Evolutionary conservation across 2,888 invertebrate species (phyloP).

Genomic region (Busseola fusca): DNA sequence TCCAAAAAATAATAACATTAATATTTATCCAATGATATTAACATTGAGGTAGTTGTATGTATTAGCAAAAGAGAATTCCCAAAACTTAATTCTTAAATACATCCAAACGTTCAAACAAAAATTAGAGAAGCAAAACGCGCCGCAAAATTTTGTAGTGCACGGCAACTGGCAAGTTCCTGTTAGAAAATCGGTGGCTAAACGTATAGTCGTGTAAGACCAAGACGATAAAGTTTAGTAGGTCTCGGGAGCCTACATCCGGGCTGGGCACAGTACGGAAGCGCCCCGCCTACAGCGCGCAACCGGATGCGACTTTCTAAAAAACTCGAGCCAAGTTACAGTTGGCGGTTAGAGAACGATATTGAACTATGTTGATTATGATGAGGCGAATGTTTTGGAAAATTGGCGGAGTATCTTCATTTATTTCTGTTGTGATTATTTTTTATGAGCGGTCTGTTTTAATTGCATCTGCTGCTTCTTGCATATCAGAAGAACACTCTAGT

Average conservation of each 20-base stretch:
- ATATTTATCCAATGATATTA: not conserved
- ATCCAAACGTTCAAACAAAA: not conserved
- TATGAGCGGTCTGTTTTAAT: not conserved
- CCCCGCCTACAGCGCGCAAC: slow-evolving; percentile 77
- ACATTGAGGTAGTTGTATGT: slow-evolving; percentile 1
- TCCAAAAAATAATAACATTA: slow-evolving; percentile 11
- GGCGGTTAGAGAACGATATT: slow-evolving; percentile 61
- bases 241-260: slow-evolving; percentile 80
- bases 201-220: slow-evolving; percentile 48
- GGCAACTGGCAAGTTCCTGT: slow-evolving; percentile 44
- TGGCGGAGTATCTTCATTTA: slow-evolving; percentile 10
- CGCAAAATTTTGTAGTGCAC: slow-evolving; percentile 32
- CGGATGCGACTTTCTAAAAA: slow-evolving; percentile 89
- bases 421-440: not conserved
- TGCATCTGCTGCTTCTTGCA: not conserved
- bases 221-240: slow-evolving; percentile 72
- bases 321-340: slow-evolving; percentile 78
- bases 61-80: not conserved
- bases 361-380: slow-evolving; percentile 52
- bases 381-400: slow-evolving; percentile 27
- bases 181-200: slow-evolving; percentile 56
- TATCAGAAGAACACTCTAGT: not conserved
- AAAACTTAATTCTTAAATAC: slow-evolving; percentile 2
- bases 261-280: slow-evolving; percentile 79
- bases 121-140: not conserved